These are phyloP conservation scores for Sisor rabdophorus DNA, from an alignment of 2,113 vertebrate genomes.

Conservation along the genomic window DNA sequence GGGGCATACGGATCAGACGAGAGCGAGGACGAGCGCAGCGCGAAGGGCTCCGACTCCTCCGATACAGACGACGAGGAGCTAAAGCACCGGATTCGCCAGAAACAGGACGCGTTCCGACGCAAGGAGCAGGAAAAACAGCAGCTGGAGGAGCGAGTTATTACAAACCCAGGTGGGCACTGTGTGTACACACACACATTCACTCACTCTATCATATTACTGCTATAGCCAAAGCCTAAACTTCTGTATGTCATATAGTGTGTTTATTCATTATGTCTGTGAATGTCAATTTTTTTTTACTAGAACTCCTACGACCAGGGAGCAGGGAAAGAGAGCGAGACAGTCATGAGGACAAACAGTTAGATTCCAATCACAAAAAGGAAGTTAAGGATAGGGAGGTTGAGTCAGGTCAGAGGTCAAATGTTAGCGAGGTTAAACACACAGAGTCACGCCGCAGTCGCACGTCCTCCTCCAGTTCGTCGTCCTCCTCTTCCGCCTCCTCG, in stretches of 20 bases:
- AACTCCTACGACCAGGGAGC: constrained; percentile 79
- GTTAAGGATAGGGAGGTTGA: constrained; percentile 83
- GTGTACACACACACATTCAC: neutral
- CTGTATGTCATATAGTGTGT: neutral
- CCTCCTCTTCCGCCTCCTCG: constrained; percentile 76
- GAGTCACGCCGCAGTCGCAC: constrained; percentile 69
- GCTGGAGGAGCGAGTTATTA: constrained; percentile 72
- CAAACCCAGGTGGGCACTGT: constrained; percentile 58
- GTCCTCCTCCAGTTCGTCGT: constrained; percentile 77
- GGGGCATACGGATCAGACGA: constrained; percentile 98
- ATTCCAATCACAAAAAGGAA: constrained; percentile 78
- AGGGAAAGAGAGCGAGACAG: constrained; percentile 79
- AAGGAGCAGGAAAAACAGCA: constrained; percentile 91
- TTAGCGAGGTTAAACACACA: constrained; percentile 77
- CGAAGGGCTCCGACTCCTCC: constrained; percentile 90
- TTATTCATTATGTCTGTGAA: neutral
- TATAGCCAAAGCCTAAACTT: no score
- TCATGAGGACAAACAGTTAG: constrained; percentile 81
- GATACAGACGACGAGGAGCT: constrained; percentile 98
- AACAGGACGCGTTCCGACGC: constrained; percentile 95
- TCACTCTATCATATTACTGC: neutral
- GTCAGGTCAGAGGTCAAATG: constrained; percentile 71
- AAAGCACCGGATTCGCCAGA: constrained; percentile 91
- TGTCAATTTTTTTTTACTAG: constrained; percentile 61
- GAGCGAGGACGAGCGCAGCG: constrained; percentile 87